Percentiles rank a stretch among this genome's conserved stretches.
phyloP scores from a whole-genome alignment of 2,113 vertebrate genomes.

The Cynocephalus volans region DNA sequence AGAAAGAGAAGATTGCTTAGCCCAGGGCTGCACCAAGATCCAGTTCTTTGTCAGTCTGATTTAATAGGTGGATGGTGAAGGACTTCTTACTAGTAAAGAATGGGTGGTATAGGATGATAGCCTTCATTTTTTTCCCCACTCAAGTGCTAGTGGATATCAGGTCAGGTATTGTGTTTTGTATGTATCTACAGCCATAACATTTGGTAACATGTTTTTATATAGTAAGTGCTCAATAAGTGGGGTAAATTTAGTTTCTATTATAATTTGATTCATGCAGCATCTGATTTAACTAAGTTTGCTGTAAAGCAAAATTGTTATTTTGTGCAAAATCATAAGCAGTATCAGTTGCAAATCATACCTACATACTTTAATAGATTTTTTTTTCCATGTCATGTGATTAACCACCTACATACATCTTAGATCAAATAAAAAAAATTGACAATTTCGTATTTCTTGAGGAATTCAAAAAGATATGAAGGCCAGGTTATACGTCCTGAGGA shows the following conservation, averaged over 20 bases:
- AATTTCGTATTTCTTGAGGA: not conserved
- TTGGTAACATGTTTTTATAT: not conserved
- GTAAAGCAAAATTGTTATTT: not conserved
- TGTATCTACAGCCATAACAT: not conserved
- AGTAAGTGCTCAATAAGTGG: not conserved
- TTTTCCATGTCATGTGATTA: not conserved
- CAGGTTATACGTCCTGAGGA: not conserved
- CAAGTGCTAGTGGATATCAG: not conserved
- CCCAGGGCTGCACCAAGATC: not conserved
- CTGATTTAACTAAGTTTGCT: not conserved
- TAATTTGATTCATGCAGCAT: not conserved
- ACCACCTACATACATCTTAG: not conserved
- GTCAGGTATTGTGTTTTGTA: no score
- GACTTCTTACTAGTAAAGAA: not conserved
- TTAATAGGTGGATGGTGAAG: not conserved
- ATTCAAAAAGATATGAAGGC: not conserved
- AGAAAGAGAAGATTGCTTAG: not conserved
- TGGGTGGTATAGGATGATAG: rapidly evolving
- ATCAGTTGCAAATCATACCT: not conserved
- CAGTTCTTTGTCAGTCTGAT: not conserved
- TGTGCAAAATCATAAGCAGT: not conserved
- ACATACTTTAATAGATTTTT: not conserved
- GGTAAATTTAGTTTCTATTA: not conserved
- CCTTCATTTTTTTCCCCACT: not conserved
- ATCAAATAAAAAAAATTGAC: not conserved